Percentiles rank a stretch among this genome's conserved stretches.
These are phyloP conservation scores for Marmota monax DNA, from an alignment of 2,113 vertebrate genomes.

Conservation along the genomic window DNA sequence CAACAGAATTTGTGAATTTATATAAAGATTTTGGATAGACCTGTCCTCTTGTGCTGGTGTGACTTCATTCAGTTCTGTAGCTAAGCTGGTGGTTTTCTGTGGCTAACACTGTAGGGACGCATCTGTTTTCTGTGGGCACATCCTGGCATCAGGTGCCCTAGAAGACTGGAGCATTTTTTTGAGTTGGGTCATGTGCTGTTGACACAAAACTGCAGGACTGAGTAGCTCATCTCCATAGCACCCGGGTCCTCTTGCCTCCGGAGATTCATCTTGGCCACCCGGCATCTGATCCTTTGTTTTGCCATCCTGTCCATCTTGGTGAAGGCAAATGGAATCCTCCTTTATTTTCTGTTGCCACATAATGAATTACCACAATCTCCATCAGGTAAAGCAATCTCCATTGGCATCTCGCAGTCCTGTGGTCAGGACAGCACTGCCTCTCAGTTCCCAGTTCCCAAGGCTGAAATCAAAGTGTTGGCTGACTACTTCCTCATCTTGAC, in stretches of 20 bases:
- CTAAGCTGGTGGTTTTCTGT: background rate
- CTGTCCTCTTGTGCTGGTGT: slow-evolving; percentile 45
- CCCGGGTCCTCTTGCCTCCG: background rate
- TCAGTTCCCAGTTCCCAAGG: background rate
- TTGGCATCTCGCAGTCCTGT: background rate
- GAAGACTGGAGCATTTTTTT: background rate
- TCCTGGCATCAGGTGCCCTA: background rate
- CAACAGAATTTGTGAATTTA: slow-evolving; percentile 63
- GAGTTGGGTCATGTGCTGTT: background rate
- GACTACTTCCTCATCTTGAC: too few species aligned
- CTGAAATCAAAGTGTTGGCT: background rate
- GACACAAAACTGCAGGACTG: background rate
- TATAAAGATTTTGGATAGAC: slow-evolving; percentile 78
- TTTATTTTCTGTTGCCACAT: background rate
- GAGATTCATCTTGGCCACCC: background rate
- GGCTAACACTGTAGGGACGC: background rate
- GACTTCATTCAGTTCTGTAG: background rate
- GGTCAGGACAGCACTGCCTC: background rate
- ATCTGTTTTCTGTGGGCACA: background rate
- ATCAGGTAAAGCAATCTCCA: background rate
- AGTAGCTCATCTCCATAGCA: background rate
- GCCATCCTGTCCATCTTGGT: background rate
- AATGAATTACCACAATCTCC: background rate
- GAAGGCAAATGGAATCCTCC: background rate
- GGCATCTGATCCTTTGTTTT: background rate